Percentiles rank a stretch among this genome's conserved stretches.
Conservation (phyloP, 2,797 vertebrate genomes). For the Peromyscus attwateri region DNA sequence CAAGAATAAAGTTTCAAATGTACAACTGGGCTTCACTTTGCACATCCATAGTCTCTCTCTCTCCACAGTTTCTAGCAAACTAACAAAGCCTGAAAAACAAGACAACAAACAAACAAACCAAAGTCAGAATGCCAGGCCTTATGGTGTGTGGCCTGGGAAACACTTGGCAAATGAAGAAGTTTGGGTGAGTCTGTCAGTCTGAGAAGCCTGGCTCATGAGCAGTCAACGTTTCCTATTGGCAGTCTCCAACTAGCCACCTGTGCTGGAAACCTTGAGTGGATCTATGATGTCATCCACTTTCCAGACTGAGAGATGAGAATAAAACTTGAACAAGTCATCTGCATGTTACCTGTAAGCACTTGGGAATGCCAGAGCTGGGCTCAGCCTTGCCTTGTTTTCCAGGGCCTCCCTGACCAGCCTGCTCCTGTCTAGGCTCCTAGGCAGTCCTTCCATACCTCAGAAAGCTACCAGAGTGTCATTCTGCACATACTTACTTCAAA, state of each 20-base stretch:
- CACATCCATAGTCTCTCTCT: background rate
- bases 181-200: background rate
- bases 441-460: background rate
- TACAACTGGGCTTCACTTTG: background rate
- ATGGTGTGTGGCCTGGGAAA: background rate
- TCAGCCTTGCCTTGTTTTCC: background rate
- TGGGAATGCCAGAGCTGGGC: background rate
- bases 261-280: slow-evolving; percentile 69
- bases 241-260: background rate
- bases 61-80: background rate
- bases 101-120: background rate
- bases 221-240: slow-evolving; percentile 57
- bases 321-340: slow-evolving; percentile 45
- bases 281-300: slow-evolving; percentile 57
- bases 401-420: background rate
- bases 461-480: background rate
- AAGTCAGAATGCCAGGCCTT: slow-evolving; percentile 3
- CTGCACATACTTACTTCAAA: background rate
- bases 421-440: background rate
- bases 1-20: background rate
- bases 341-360: slow-evolving; percentile 16
- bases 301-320: slow-evolving; percentile 35
- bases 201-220: background rate
- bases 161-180: background rate
- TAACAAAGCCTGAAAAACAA: background rate